A percentile compares a stretch with the other conserved stretches of the same genome.
Conservation (phyloP, 2,113 vertebrate species). For the Haemorhous mexicanus region DNA sequence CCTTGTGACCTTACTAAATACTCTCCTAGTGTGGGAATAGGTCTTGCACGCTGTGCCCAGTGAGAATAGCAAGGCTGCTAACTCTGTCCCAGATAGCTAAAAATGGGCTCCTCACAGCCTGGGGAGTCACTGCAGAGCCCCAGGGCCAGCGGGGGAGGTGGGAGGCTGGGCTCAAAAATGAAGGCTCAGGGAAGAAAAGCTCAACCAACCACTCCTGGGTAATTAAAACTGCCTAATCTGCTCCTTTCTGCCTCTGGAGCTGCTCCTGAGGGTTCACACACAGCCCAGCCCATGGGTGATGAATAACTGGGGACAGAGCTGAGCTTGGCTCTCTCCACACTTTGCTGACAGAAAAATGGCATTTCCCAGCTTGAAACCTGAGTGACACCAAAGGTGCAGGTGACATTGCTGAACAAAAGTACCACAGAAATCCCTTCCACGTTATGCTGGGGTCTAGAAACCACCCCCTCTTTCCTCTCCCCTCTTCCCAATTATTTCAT, state of each 20-base stretch:
- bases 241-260: not conserved
- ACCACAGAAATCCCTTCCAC: not conserved
- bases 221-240: not conserved
- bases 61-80: conserved; percentile 68
- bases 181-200: not conserved
- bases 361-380: not conserved
- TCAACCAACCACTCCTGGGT: not conserved
- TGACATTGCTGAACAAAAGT: not conserved
- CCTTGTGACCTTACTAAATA: conserved; percentile 71
- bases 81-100: conserved; percentile 61
- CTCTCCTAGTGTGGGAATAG: conserved; percentile 66
- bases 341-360: not conserved
- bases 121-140: conserved; percentile 17
- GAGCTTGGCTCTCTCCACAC: not conserved
- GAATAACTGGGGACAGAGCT: not conserved
- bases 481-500: not conserved
- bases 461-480: not conserved
- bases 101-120: conserved; percentile 57
- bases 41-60: conserved; percentile 29
- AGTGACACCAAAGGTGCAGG: not conserved
- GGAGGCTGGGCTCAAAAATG: not conserved
- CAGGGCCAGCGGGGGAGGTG: not conserved
- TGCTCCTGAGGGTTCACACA: not conserved
- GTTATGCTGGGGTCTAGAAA: not conserved
- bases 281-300: not conserved